Percentiles rank a stretch among this genome's conserved stretches.
These are phyloP conservation scores for Lichenostomus cassidix DNA, from an alignment of 2,113 vertebrate genomes.

Conservation along the genomic window DNA sequence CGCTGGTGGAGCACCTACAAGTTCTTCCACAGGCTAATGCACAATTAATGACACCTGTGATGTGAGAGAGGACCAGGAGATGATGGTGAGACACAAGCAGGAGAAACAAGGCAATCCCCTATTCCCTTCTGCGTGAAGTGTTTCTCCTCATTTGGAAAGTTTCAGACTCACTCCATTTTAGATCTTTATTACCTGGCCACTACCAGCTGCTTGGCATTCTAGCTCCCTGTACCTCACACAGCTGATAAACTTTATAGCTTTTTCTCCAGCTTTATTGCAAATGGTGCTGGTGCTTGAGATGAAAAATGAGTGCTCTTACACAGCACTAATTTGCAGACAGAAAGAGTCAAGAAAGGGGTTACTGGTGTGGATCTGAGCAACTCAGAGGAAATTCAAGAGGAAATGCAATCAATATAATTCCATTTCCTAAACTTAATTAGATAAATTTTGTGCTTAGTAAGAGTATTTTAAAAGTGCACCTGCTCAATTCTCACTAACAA, in stretches of 20 bases:
- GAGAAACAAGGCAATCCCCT: neutral
- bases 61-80: neutral
- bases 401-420: neutral
- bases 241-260: neutral
- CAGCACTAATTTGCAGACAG: neutral
- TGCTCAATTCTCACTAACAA: neutral
- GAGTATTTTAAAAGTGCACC: neutral
- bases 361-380: neutral
- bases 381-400: neutral
- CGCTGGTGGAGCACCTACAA: rapidly evolving
- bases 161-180: neutral
- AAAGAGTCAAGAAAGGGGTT: neutral
- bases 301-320: neutral
- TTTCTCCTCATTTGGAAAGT: neutral
- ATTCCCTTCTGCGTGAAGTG: no score
- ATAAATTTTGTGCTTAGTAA: neutral
- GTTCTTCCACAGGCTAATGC: neutral
- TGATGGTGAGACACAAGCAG: neutral
- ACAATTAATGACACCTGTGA: rapidly evolving
- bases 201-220: neutral
- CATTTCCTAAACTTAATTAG: neutral
- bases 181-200: neutral
- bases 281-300: neutral
- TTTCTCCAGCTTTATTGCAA: neutral
- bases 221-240: neutral